Percentiles rank a stretch among this genome's conserved stretches.
Evolutionary conservation across 2,888 invertebrate genomes (phyloP).

Genomic region (Willowsia nigromaculata): DNA sequence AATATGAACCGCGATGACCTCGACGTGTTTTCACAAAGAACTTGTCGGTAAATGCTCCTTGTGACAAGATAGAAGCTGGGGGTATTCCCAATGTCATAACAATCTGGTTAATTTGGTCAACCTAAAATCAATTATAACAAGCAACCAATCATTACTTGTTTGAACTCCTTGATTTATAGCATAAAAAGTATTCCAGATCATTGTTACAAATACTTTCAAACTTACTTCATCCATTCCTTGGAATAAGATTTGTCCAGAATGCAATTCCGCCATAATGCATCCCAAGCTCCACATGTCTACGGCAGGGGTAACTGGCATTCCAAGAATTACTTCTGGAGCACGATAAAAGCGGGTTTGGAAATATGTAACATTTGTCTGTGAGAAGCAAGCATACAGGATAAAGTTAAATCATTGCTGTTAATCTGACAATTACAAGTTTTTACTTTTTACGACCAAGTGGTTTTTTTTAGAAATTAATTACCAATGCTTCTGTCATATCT

Average conservation of each 20-base stretch:
- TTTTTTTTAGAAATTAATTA: not conserved
- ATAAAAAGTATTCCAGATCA: not conserved
- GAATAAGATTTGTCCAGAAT: not conserved
- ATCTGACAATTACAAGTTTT: no score
- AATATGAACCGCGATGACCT: not conserved
- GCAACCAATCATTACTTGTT: no score
- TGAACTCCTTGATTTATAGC: not conserved
- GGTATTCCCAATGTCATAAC: not conserved
- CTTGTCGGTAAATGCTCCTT: not conserved
- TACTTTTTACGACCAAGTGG: no score
- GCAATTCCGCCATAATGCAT: not conserved
- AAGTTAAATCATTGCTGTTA: not conserved
- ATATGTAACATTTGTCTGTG: not conserved
- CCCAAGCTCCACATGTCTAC: slow-evolving; percentile 51
- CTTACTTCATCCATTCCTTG: not conserved
- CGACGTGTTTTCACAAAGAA: not conserved
- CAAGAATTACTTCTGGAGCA: slow-evolving; percentile 18
- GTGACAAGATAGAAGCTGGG: not conserved
- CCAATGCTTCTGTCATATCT: not conserved
- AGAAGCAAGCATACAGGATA: not conserved
- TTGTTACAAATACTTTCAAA: no score
- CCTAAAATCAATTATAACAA: not conserved
- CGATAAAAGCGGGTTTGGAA: slow-evolving; percentile 30
- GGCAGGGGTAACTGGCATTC: not conserved
- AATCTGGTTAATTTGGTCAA: not conserved